These are phyloP conservation scores for Tribolium freemani DNA, from an alignment of 2,888 invertebrate genomes.

Conservation along the genomic window DNA sequence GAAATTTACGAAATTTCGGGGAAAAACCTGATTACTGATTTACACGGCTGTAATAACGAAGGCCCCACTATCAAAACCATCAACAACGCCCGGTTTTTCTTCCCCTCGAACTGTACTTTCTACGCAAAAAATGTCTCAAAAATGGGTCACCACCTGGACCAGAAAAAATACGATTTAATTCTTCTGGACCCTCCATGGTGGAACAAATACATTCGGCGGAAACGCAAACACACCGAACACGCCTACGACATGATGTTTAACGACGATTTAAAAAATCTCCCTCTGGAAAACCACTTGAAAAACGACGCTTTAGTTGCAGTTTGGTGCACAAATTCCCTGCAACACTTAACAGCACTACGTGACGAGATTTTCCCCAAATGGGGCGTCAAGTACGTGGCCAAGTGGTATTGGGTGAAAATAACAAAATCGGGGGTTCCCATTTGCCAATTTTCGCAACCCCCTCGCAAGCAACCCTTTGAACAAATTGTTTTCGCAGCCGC, in stretches of 20 bases:
- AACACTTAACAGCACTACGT: slow-evolving; percentile 78
- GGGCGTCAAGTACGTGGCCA: slow-evolving; percentile 79
- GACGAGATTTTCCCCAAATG: slow-evolving; percentile 84
- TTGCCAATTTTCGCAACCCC: slow-evolving; percentile 62
- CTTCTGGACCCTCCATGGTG: slow-evolving; percentile 97
- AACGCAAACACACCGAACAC: slow-evolving; percentile 75
- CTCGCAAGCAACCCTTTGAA: slow-evolving; percentile 92
- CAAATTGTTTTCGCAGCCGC: slow-evolving; percentile 76
- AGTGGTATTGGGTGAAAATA: slow-evolving; percentile 93
- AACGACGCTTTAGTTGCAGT: slow-evolving; percentile 81
- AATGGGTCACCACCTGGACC: slow-evolving; percentile 68
- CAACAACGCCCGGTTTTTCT: slow-evolving; percentile 71
- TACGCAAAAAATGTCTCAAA: slow-evolving; percentile 77
- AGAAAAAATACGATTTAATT: slow-evolving; percentile 80
- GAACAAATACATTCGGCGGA: slow-evolving; percentile 92
- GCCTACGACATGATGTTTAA: slow-evolving; percentile 85
- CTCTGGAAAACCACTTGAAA: slow-evolving; percentile 75
- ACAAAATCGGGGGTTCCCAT: slow-evolving; percentile 53
- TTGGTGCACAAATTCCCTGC: slow-evolving; percentile 93
- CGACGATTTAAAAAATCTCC: slow-evolving; percentile 79
- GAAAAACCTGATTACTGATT: slow-evolving; percentile 44
- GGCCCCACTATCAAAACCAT: slow-evolving; percentile 70
- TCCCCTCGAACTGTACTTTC: slow-evolving; percentile 78
- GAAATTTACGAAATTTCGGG: slow-evolving; percentile 49
- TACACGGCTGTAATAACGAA: slow-evolving; percentile 72